Conservation (phyloP, 53 echinoderm and acorn worm species). For the Zoroaster sp. region DNA sequence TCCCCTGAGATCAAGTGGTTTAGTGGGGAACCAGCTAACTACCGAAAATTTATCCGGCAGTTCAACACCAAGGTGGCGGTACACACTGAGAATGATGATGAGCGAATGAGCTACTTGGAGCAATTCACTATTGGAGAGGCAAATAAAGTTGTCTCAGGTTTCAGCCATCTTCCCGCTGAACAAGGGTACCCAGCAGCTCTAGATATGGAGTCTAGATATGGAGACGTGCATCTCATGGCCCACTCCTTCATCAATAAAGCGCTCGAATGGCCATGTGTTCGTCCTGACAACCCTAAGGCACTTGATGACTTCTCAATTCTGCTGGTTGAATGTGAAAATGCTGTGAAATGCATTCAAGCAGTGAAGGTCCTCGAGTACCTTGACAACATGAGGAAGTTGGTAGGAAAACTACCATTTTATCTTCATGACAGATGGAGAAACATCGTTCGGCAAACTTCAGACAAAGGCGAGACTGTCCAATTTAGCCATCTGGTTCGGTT, state of each 20-base stretch:
- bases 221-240: constrained; percentile 50
- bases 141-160: constrained; percentile 45
- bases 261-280: constrained; percentile 50
- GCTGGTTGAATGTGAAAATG: constrained; percentile 56
- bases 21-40: constrained; percentile 44
- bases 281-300: constrained; percentile 63
- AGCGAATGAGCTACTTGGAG: constrained; percentile 38
- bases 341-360: constrained; percentile 39
- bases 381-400: constrained; percentile 30
- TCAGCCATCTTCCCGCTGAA: constrained; percentile 29
- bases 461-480: background rate
- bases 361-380: constrained; percentile 40
- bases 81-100: constrained; percentile 49
- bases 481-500: constrained; percentile 50
- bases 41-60: constrained; percentile 60
- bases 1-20: constrained; percentile 59
- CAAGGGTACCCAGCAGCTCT: constrained; percentile 60
- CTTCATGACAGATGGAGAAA: constrained; percentile 60
- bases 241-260: constrained; percentile 51
- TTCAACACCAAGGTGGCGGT: constrained; percentile 43
- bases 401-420: constrained; percentile 46
- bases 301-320: constrained; percentile 60
- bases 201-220: constrained; percentile 52
- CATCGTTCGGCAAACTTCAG: background rate
- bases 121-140: constrained; percentile 53